Conservation (phyloP, 2,888 invertebrate genomes). For the Crioceris asparagi region DNA sequence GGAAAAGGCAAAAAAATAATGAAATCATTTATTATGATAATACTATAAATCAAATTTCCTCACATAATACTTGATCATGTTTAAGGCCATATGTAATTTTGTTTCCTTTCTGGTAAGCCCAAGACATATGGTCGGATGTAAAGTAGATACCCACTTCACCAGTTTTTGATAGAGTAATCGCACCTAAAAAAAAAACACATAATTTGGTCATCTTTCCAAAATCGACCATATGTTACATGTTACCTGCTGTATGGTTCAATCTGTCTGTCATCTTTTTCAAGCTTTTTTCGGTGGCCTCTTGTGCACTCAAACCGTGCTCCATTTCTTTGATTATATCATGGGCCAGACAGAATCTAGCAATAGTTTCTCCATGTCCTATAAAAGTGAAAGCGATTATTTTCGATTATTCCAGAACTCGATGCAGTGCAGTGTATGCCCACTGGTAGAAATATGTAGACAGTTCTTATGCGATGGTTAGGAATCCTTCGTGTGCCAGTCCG, state of each 20-base stretch:
- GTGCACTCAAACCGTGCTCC: constrained; percentile 46
- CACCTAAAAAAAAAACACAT: constrained; percentile 46
- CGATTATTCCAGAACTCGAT: no score
- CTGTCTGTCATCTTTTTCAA: constrained; percentile 56
- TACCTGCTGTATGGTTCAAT: constrained; percentile 58
- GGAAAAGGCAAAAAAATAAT: no score
- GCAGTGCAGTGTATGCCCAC: no score
- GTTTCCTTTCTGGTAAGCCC: constrained; percentile 47
- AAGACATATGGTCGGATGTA: constrained; percentile 57
- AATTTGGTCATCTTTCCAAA: no score
- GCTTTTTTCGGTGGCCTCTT: constrained; percentile 50
- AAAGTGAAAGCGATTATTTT: no score
- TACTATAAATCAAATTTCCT: constrained; percentile 14
- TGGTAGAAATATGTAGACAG: no score
- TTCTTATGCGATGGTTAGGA: no score
- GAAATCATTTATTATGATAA: no score
- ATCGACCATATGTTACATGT: no score
- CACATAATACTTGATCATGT: constrained; percentile 36
- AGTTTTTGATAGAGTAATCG: constrained; percentile 55
- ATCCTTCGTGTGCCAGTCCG: no score
- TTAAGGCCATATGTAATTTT: constrained; percentile 49
- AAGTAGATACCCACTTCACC: constrained; percentile 62
- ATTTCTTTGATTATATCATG: constrained; percentile 58
- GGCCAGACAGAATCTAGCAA: constrained; percentile 66
- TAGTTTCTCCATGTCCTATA: constrained; percentile 72